Evolutionary conservation across 64 coral and sea anemone species (phyloP), one percentile per base, ranked within the genome.

Genomic region (Montipora sp.): DNA sequence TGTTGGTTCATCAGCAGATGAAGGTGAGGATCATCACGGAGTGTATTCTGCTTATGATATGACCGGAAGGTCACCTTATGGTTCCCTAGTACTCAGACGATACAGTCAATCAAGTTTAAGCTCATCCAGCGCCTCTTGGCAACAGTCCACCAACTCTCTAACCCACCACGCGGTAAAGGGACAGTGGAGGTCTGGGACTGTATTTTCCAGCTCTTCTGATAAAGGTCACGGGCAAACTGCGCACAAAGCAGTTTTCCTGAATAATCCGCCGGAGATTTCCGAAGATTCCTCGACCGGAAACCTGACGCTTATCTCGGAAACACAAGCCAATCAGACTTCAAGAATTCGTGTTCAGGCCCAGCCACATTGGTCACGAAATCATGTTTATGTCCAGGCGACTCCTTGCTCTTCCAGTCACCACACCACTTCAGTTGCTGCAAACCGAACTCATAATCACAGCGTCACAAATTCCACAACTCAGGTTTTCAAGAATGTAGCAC

Each of bases 61-160:
- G 70, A 80, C 95, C 2, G 87, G 92, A 48, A 59, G 95, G 71
- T 98, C 95, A 7, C 95, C 95, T 12, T 98, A 98, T 19, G 93
- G 82, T 15, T 81, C 89, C 7, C 20, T 85, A 5, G 77, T 80
- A 27, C 72, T 84, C 13, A 85, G 92, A 14, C 89, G 78, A 13
- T 92, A 89, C 67, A 98, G 95, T 81, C 95, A 98, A 84, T 98
- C 95, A 94, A 98, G 95, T 94, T 93, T 98, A 22, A 98, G 95
- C 65, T 98, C 95, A 6, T 98, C 95, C 47, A 98, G 88, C 74
- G 83, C 95, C 10, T 98, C 95, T n/a, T 98, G 92, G 92, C 93
- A 93, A 93, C 94, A 98, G 19, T 92, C 91, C 24, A 80, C 81
- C 24, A 83, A 77, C 48, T 93, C 95, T 2, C 68, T 92, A 27